phyloP scores from a whole-genome alignment of 2,113 vertebrate genomes.

The Lagenorhynchus albirostris region DNA sequence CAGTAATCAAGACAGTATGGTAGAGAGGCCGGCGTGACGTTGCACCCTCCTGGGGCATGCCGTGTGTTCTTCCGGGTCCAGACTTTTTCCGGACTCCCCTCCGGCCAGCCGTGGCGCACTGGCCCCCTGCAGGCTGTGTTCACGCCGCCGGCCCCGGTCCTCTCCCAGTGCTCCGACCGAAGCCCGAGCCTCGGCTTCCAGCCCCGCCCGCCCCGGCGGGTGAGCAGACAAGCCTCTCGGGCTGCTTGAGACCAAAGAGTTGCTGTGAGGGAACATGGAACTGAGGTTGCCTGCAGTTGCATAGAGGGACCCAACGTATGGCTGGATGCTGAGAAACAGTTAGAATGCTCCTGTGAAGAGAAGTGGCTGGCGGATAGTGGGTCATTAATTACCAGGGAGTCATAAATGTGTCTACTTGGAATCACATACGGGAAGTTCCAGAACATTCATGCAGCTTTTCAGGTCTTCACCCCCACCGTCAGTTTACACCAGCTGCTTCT shows the following conservation, averaged over 20 bases:
- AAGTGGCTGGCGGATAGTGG: background rate
- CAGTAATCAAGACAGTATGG: too few species aligned
- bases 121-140: too few species aligned
- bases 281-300: constrained; percentile 82
- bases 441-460: background rate
- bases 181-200: too few species aligned
- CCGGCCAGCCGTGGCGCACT: too few species aligned
- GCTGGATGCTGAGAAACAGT: constrained; percentile 80
- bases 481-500: background rate
- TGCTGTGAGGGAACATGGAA: constrained; percentile 79
- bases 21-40: too few species aligned
- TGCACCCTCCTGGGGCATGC: too few species aligned
- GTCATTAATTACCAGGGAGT: constrained; percentile 30
- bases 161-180: too few species aligned
- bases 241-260: constrained; percentile 75
- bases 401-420: background rate
- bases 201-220: too few species aligned
- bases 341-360: constrained; percentile 85
- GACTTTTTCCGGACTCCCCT: too few species aligned
- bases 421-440: background rate
- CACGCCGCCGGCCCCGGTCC: too few species aligned
- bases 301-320: constrained; percentile 83
- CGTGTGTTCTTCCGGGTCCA: too few species aligned
- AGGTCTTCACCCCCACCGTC: accelerated
- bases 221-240: too few species aligned